A percentile compares a stretch with the other conserved stretches of the same genome.
phyloP scores from a whole-genome alignment of 2,797 vertebrate species.

The Sandelia bainsii region DNA sequence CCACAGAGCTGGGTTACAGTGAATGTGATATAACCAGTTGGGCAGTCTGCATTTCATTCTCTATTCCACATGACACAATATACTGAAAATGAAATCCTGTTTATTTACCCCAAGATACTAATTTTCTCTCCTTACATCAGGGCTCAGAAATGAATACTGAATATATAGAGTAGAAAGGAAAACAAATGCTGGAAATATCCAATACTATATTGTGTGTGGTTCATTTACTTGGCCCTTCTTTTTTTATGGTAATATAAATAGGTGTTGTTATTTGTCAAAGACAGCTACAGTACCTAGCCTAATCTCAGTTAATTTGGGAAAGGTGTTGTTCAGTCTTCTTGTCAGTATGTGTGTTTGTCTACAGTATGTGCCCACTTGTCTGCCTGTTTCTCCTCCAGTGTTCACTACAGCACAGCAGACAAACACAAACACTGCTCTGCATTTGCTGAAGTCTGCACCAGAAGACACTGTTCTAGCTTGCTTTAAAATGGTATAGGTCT shows the following conservation, averaged over 20 bases:
- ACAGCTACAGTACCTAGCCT: not conserved
- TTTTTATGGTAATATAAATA: slow-evolving; percentile 4
- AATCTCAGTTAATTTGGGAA: slow-evolving; percentile 24
- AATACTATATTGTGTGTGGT: not conserved
- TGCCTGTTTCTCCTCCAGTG: slow-evolving; percentile 32
- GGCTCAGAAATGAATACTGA: slow-evolving; percentile 10
- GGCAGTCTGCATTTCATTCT: slow-evolving; percentile 69
- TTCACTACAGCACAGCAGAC: slow-evolving; percentile 55
- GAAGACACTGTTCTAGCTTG: slow-evolving; percentile 57
- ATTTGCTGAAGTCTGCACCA: slow-evolving; percentile 51
- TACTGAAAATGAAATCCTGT: slow-evolving; percentile 61
- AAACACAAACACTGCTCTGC: slow-evolving; percentile 52
- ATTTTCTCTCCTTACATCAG: slow-evolving; percentile 37
- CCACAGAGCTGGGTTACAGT: slow-evolving; percentile 65
- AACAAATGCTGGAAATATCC: slow-evolving; percentile 7
- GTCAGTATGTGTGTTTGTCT: slow-evolving; percentile 18
- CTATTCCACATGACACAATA: slow-evolving; percentile 73
- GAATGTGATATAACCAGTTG: slow-evolving; percentile 72
- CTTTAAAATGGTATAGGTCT: slow-evolving; percentile 20
- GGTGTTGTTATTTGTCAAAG: slow-evolving; percentile 10
- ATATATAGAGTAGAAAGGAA: slow-evolving; percentile 4
- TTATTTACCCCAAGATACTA: slow-evolving; percentile 62
- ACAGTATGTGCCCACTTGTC: slow-evolving; percentile 42
- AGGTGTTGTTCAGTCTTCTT: slow-evolving; percentile 30
- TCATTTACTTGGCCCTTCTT: not conserved